phyloP scores from a whole-genome alignment of 1,140 invertebrate species.

The Drosophila athabasca region DNA sequence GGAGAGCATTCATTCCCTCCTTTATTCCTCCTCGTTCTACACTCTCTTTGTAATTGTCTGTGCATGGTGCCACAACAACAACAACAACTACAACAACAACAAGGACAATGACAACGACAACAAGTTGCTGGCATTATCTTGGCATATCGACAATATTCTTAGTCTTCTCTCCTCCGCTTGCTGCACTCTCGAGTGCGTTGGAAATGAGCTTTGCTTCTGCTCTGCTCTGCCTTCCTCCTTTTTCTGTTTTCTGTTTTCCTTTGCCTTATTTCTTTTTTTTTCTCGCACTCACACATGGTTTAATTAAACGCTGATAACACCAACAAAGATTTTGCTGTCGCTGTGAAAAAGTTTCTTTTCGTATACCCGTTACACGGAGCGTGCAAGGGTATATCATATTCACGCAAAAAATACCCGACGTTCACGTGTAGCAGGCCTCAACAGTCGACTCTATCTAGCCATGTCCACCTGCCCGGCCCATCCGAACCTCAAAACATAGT shows the following conservation, averaged over 20 bases:
- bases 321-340: conserved; percentile 12
- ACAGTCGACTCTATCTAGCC: no score
- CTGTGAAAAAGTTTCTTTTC: neutral
- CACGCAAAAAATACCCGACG: no score
- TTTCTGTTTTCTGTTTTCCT: conserved; percentile 13
- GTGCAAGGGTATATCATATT: no score
- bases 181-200: conserved; percentile 42
- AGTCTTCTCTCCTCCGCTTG: conserved; percentile 7
- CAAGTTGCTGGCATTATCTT: conserved; percentile 51
- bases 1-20: conserved; percentile 10
- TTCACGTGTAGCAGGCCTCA: no score
- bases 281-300: neutral
- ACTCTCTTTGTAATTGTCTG: conserved; percentile 34
- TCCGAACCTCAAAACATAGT: no score
- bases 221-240: neutral
- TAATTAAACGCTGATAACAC: conserved; percentile 46
- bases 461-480: no score
- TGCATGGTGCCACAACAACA: conserved; percentile 19
- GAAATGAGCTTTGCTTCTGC: conserved; percentile 40
- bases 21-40: neutral
- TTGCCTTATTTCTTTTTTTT: no score
- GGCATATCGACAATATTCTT: conserved; percentile 55
- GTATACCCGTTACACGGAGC: no score
- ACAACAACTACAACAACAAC: conserved; percentile 15
- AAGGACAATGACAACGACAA: conserved; percentile 14